Percentiles rank a stretch among this genome's conserved stretches.
phyloP scores from a whole-genome alignment of 2,888 invertebrate genomes.

The Hoplodrina ambigua region DNA sequence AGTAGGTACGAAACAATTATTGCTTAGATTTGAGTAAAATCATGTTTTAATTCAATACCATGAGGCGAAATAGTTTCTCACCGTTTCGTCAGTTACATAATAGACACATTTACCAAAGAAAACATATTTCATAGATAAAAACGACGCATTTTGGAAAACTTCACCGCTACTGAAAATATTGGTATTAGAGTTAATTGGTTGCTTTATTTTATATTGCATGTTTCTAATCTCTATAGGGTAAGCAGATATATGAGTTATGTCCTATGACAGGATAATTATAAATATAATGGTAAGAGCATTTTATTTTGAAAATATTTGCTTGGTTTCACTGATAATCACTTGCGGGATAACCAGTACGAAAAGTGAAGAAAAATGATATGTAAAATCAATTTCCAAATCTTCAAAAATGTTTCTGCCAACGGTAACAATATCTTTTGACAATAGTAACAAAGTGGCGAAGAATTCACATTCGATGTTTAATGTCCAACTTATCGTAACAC shows the following conservation, averaged over 20 bases:
- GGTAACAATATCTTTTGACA: background rate
- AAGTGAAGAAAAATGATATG: background rate
- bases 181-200: background rate
- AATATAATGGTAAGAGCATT: background rate
- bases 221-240: background rate
- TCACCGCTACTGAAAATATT: background rate
- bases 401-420: background rate
- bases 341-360: background rate
- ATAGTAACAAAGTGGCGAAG: background rate
- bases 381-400: slow-evolving; percentile 8
- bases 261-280: slow-evolving; percentile 5
- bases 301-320: slow-evolving; percentile 2
- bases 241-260: background rate
- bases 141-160: background rate
- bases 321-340: background rate
- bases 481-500: slow-evolving; percentile 32
- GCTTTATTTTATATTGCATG: slow-evolving; percentile 2
- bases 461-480: slow-evolving; percentile 11
- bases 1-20: background rate
- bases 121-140: slow-evolving; percentile 13
- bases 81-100: background rate
- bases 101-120: slow-evolving; percentile 36
- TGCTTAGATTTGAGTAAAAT: slow-evolving; percentile 2
- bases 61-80: background rate
- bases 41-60: background rate